These are phyloP conservation scores for Myotis daubentonii DNA, from an alignment of 2,797 vertebrate species.

Conservation along the genomic window DNA sequence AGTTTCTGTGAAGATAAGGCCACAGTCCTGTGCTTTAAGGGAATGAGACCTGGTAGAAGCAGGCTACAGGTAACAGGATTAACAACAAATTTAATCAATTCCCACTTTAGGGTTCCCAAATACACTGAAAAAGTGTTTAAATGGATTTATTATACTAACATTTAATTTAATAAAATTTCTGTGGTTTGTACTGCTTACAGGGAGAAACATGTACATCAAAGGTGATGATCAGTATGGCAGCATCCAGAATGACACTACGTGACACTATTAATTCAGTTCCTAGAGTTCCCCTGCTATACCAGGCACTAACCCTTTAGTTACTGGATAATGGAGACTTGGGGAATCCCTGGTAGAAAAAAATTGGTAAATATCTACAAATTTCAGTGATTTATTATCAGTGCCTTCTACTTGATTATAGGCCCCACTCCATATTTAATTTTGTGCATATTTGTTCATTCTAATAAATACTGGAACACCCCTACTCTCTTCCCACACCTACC, in stretches of 20 bases:
- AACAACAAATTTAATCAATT: neutral
- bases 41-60: neutral
- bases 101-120: neutral
- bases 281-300: too few species aligned
- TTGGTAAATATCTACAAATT: neutral
- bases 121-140: neutral
- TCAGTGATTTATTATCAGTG: neutral
- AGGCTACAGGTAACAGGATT: neutral
- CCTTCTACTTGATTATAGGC: neutral
- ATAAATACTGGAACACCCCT: neutral
- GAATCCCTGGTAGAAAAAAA: neutral
- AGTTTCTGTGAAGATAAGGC: neutral
- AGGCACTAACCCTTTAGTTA: neutral
- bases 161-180: neutral
- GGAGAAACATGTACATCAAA: neutral
- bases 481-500: neutral
- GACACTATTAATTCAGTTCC: neutral
- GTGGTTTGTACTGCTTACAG: neutral
- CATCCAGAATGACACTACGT: neutral
- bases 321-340: neutral
- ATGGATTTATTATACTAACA: neutral
- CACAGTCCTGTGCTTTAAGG: neutral
- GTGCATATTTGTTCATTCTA: neutral
- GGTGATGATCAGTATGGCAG: neutral
- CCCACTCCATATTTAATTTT: neutral